These are phyloP conservation scores for Hirtodrosophila trivittata DNA, from an alignment of 2,888 invertebrate genomes.

Conservation along the genomic window DNA sequence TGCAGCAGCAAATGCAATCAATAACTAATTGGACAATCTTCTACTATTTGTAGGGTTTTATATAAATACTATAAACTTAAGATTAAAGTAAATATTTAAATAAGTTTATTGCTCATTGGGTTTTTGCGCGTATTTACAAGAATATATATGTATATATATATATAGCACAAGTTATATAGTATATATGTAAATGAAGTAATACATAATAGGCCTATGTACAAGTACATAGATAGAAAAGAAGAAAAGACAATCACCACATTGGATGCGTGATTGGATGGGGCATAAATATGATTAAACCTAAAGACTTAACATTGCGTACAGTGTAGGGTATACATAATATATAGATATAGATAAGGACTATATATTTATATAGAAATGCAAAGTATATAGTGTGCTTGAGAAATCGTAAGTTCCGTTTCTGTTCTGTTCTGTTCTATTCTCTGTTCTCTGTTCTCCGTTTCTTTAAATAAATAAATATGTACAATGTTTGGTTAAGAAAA, in stretches of 20 bases:
- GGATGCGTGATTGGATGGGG: constrained; percentile 1
- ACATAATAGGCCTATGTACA: no score
- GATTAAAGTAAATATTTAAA: constrained; percentile 49
- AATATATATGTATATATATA: constrained; percentile 6
- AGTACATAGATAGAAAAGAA: no score
- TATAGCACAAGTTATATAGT: background rate
- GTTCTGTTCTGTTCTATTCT: no score
- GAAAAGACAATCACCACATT: no score
- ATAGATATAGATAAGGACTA: constrained; percentile 5
- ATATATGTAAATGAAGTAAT: background rate
- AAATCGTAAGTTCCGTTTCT: constrained; percentile 10
- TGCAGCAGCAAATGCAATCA: constrained; percentile 59
- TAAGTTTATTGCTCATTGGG: constrained; percentile 63
- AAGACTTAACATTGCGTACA: constrained; percentile 42
- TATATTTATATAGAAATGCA: constrained; percentile 51
- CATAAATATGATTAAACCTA: constrained; percentile 34
- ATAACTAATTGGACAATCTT: constrained; percentile 45
- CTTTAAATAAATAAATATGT: constrained; percentile 38
- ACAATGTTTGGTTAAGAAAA: constrained; percentile 12
- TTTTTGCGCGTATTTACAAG: constrained; percentile 68
- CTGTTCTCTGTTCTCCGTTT: constrained; percentile 11
- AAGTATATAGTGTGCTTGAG: constrained; percentile 49
- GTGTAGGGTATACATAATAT: constrained; percentile 9
- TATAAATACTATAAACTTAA: constrained; percentile 16
- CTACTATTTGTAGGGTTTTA: constrained; percentile 6